Evolutionary conservation across 2,113 vertebrate genomes (phyloP), one percentile per base, ranked within the genome.

Genomic region (Chaenocephalus aceratus): DNA sequence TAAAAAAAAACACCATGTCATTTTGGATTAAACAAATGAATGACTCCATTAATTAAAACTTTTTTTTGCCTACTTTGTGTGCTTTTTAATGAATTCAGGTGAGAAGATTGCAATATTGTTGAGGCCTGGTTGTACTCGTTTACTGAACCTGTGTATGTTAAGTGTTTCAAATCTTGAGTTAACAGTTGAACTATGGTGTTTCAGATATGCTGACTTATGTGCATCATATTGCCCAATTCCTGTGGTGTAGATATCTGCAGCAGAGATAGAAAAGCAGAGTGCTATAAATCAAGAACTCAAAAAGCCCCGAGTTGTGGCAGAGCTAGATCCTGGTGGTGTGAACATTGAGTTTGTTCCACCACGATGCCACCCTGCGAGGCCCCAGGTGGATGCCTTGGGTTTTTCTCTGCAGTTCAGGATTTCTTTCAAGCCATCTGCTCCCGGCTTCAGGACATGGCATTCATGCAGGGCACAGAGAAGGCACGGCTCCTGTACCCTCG

Each of bases 401-500:
- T 92, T 88, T 84, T 90, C 71, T 86, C 79, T 62, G 75, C 86
- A 87, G 83, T 82, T 89, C 77, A 86, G 81, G 62, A 62, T 87
- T 89, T 90, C 83, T 94, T 90, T 89, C 84, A 91, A 82, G 83
- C 93, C 94, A 95, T 95, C 92, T 94, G 94, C 56, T 83, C 86
- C 77, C 72, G 77, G 92, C 91, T 90, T 59, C 67, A n/a, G 88
- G 91, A 92, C 83, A 91, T 92, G 79, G 88, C 85, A 87, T 81
- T 93, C 77, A 88, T 71, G 77, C 83, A 82, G 81, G 71, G 84
- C 87, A 84, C 75, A 69, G 78, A 87, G 80, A 62, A 83, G 84
- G 70, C 83, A 76, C 44, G 74, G 51, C 77, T 88, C 69, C 79
- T 66, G 59, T 44, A 68, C 49, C 58, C 57, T 72, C 41, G 41